phyloP scores from a whole-genome alignment of 2,113 vertebrate species.

The Epinephelus lanceolatus region DNA sequence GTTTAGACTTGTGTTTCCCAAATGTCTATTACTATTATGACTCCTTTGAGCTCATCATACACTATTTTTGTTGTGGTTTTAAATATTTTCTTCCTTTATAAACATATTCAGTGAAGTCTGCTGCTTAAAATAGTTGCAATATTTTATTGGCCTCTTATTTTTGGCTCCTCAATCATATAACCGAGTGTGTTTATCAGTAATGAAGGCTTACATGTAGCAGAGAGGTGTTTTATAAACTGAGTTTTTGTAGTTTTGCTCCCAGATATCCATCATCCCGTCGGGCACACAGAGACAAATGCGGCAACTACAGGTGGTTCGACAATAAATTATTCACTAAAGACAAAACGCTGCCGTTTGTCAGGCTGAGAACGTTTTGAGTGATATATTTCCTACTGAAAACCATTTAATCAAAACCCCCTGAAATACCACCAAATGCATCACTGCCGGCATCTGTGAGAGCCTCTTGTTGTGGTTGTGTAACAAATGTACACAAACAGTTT shows the following conservation, averaged over 20 bases:
- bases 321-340: constrained; percentile 39
- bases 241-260: neutral
- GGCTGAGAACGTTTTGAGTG: neutral
- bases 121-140: neutral
- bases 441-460: neutral
- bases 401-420: constrained; percentile 22
- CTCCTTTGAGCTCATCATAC: no score
- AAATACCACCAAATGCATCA: constrained; percentile 34
- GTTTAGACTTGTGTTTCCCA: no score
- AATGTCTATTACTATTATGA: no score
- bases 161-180: neutral
- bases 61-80: no score
- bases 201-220: neutral
- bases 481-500: constrained; percentile 24
- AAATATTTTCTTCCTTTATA: no score
- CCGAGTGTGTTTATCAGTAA: neutral
- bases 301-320: neutral
- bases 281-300: constrained; percentile 19
- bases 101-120: no score
- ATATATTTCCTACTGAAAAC: constrained; percentile 10
- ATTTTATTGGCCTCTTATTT: neutral
- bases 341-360: constrained; percentile 37
- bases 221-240: neutral
- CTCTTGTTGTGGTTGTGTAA: neutral
- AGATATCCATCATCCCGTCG: neutral